A percentile compares a stretch with the other conserved stretches of the same genome.
phyloP scores from a whole-genome alignment of 2,888 invertebrate species.

The Monochamus alternatus region DNA sequence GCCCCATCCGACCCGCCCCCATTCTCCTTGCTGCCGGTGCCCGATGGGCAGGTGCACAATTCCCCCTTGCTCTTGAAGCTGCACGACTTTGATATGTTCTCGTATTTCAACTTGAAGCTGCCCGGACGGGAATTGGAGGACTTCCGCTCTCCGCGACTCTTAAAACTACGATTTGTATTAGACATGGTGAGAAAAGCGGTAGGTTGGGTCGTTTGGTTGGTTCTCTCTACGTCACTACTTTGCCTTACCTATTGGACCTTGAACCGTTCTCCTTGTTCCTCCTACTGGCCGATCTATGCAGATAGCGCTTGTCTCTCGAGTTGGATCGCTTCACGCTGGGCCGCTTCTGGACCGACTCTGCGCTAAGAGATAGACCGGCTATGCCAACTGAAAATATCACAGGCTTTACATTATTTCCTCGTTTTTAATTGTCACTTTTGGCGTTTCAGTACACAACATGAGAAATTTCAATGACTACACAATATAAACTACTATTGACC shows the following conservation, averaged over 20 bases:
- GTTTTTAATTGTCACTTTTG: too few relatives aligned
- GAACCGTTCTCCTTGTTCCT: slow-evolving; percentile 76
- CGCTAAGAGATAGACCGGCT: slow-evolving; percentile 77
- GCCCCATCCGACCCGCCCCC: slow-evolving; percentile 45
- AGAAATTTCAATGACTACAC: too few relatives aligned
- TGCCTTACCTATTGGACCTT: slow-evolving; percentile 67
- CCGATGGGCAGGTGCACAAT: slow-evolving; percentile 67
- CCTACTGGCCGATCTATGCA: slow-evolving; percentile 73
- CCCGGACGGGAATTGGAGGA: slow-evolving; percentile 65
- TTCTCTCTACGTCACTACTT: neutral
- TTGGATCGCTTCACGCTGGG: slow-evolving; percentile 74
- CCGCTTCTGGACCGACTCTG: slow-evolving; percentile 77
- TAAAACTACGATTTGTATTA: slow-evolving; percentile 61
- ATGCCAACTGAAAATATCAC: slow-evolving; percentile 71
- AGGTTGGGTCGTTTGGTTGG: neutral
- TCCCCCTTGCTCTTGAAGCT: slow-evolving; percentile 69
- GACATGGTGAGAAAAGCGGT: neutral
- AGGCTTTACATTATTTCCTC: neutral
- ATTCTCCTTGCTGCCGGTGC: slow-evolving; percentile 41
- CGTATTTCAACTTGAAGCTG: slow-evolving; percentile 69
- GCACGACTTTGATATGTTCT: slow-evolving; percentile 68
- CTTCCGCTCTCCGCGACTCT: slow-evolving; percentile 65
- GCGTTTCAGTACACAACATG: too few relatives aligned
- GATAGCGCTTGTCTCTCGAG: slow-evolving; percentile 73
- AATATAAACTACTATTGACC: neutral